Percentiles rank a stretch among this genome's conserved stretches.
These are phyloP conservation scores for Lasioglossum figueresi DNA, from an alignment of 2,888 invertebrate genomes.

Conservation along the genomic window DNA sequence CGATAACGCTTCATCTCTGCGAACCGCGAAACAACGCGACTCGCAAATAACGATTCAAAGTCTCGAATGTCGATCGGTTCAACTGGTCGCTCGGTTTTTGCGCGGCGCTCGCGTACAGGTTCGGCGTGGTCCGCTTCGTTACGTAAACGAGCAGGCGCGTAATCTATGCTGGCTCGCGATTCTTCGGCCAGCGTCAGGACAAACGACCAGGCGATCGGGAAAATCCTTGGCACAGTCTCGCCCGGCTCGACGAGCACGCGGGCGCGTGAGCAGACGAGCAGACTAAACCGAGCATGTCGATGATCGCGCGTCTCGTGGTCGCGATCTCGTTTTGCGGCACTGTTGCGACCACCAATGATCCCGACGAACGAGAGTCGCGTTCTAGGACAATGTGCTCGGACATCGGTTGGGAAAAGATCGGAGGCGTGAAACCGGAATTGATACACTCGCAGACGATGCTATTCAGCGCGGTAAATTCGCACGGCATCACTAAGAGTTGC, in stretches of 20 bases:
- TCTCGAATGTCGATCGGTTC: slow-evolving; percentile 8
- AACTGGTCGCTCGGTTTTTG: background rate
- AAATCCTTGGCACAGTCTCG: slow-evolving; percentile 55
- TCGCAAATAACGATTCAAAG: background rate
- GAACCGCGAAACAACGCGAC: background rate
- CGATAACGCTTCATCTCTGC: background rate
- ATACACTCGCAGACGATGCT: slow-evolving; percentile 65
- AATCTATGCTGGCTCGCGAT: background rate
- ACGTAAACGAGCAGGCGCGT: slow-evolving; percentile 17
- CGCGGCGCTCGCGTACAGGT: background rate
- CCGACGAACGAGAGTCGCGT: background rate
- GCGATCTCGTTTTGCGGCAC: slow-evolving; percentile 42
- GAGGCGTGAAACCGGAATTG: slow-evolving; percentile 77
- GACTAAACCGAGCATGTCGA: slow-evolving; percentile 24
- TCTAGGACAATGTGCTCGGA: slow-evolving; percentile 64
- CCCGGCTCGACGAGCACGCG: slow-evolving; percentile 11
- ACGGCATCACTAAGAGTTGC: slow-evolving; percentile 77
- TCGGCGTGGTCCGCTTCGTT: slow-evolving; percentile 15
- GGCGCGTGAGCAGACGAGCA: background rate
- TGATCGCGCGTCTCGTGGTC: slow-evolving; percentile 19
- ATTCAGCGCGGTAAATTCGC: slow-evolving; percentile 73
- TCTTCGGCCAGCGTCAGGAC: background rate
- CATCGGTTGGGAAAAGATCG: slow-evolving; percentile 79
- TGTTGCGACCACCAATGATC: slow-evolving; percentile 29
- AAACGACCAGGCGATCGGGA: slow-evolving; percentile 28